Evolutionary conservation across 2,797 vertebrate genomes (phyloP), one percentile per base, ranked within the genome.

Genomic region (Labeo calbasu): DNA sequence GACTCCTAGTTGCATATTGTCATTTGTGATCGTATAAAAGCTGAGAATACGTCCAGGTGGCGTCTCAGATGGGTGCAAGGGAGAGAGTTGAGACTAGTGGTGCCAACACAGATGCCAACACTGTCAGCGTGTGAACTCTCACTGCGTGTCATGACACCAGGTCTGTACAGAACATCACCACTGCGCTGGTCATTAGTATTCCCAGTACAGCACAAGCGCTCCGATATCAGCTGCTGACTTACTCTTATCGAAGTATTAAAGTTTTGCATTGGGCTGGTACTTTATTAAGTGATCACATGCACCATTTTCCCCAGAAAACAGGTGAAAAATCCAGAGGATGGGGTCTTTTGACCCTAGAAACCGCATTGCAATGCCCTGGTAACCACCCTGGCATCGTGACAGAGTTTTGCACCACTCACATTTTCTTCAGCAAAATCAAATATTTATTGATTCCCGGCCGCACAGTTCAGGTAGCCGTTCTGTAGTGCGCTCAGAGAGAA

Each of bases 61-160:
- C 48, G 3, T 61, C 69, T 82, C 70, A 36, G 69, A 48, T 66
- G 83, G 75, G 75, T 51, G 48, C 51, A 46, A 46, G 25, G 71
- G 12, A 77, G 86, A 90, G 92, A 91, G 91, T 88, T 83, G 61
- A 86, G 87, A 79, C 32, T 87, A 85, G 85, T 82, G 65, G 36
- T 72, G 81, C 65, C 77, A 86, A 55, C 70, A 76, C 77, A 66
- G 32, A 79, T 79, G 75, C 70, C 78, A 51, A n/a, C 25, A 36
- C 71, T 79, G 86, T 71, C 86, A 81, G 90, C 80, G 53, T 32
- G 72, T 40, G 87, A 89, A 91, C 88, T 84, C 70, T 87, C 86
- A 81, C 90, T 86, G 87, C 3, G 87, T 89, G 93, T 94, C 93
- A 94, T 93, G 92, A 95, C 92, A 88, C 92, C 87, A 85, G 90